Evolutionary conservation across 2,113 vertebrate genomes (phyloP).

Genomic region (Plectropomus leopardus): DNA sequence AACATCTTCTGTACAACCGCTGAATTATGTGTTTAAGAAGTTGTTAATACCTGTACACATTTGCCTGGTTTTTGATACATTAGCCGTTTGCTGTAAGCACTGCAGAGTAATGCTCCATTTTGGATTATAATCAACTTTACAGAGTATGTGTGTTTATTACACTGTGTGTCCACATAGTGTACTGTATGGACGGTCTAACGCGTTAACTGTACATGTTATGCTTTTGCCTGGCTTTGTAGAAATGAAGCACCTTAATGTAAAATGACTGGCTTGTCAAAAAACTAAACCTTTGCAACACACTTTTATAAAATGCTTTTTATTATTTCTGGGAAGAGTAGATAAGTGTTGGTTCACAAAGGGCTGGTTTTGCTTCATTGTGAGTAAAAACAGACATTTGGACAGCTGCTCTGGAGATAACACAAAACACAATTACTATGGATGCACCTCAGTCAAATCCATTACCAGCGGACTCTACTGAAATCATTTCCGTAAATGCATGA

Average conservation of each 20-base stretch:
- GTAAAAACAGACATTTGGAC: conserved; percentile 82
- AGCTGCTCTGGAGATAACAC: conserved; percentile 80
- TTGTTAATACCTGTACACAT: conserved; percentile 78
- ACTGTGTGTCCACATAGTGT: conserved; percentile 56
- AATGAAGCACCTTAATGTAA: conserved; percentile 86
- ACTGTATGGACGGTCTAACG: conserved; percentile 59
- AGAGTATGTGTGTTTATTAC: conserved; percentile 66
- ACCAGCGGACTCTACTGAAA: conserved; percentile 51
- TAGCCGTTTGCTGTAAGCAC: conserved; percentile 77
- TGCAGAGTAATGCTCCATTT: conserved; percentile 69
- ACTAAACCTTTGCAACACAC: conserved; percentile 76
- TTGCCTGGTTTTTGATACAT: conserved; percentile 73
- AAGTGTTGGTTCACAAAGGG: conserved; percentile 82
- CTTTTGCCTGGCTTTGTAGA: conserved; percentile 73
- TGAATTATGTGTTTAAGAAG: conserved; percentile 72
- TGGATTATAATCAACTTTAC: conserved; percentile 76
- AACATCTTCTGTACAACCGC: conserved; percentile 82
- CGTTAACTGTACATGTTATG: conserved; percentile 81
- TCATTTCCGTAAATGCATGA: conserved; percentile 59
- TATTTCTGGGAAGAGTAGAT: conserved; percentile 78
- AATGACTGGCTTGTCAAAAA: conserved; percentile 81
- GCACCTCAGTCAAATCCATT: conserved; percentile 78
- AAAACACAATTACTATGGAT: conserved; percentile 78
- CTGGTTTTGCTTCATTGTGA: conserved; percentile 83
- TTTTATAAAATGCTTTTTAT: conserved; percentile 81